Evolutionary conservation across 1,140 invertebrate species (phyloP).

Genomic region (Pachypeltis micranthus): DNA sequence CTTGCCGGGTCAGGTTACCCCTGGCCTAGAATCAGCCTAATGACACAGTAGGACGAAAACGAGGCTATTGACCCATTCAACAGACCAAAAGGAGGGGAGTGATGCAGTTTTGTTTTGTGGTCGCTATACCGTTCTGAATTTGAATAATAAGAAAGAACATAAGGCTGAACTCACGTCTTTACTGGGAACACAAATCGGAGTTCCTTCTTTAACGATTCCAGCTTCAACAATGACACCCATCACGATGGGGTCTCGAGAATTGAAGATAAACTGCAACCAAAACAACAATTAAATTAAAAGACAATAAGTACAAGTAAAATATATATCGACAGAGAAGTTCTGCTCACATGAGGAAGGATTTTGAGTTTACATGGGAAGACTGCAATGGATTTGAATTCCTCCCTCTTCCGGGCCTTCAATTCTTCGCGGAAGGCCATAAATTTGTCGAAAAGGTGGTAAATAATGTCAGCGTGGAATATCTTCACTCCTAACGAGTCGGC

Average conservation of each 20-base stretch:
- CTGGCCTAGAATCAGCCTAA: too few species aligned
- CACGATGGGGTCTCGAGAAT: slow-evolving; percentile 94
- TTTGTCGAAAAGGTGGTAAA: slow-evolving; percentile 98
- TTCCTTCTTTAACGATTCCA: slow-evolving; percentile 90
- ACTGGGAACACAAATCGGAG: slow-evolving; percentile 90
- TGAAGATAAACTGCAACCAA: slow-evolving; percentile 78
- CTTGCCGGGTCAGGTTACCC: too few species aligned
- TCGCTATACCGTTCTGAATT: too few species aligned
- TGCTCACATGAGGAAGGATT: slow-evolving; percentile 61
- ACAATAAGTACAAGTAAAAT: neutral
- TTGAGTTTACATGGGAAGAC: slow-evolving; percentile 96
- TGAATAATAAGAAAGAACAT: too few species aligned
- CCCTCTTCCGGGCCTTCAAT: slow-evolving; percentile 80
- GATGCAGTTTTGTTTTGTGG: too few species aligned
- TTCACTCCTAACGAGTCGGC: slow-evolving; percentile 88
- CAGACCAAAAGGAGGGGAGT: too few species aligned
- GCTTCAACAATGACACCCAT: slow-evolving; percentile 91
- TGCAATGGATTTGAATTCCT: slow-evolving; percentile 90
- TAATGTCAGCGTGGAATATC: slow-evolving; percentile 99
- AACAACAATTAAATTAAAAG: neutral
- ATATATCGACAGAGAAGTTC: neutral
- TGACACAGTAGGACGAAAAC: too few species aligned
- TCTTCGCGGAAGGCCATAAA: slow-evolving; percentile 93
- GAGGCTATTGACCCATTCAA: too few species aligned
- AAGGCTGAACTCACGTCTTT: slow-evolving; percentile 62